Evolutionary conservation across 2,888 invertebrate genomes (phyloP).

Genomic region (Augochlorella aurata): DNA sequence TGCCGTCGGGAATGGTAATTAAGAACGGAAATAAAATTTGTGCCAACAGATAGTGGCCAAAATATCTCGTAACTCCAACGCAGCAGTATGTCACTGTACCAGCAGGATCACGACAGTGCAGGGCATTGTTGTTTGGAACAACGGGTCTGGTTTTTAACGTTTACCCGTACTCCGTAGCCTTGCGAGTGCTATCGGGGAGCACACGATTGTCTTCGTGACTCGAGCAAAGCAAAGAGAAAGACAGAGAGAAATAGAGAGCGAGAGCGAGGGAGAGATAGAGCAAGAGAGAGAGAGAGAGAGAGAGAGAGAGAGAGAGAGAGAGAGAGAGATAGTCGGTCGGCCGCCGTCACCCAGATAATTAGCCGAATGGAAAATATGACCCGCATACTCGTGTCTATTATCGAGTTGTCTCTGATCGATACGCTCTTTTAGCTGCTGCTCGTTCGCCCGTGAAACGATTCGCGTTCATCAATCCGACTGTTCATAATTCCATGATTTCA

Average conservation of each 20-base stretch:
- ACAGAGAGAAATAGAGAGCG: neutral
- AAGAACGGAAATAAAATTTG: neutral
- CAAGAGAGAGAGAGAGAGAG: neutral
- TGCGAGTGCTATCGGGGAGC: neutral
- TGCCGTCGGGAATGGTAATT: neutral
- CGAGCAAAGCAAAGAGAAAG: neutral
- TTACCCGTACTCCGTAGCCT: neutral
- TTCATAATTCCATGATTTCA: constrained; percentile 19
- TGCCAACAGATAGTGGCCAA: neutral
- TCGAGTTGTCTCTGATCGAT: constrained; percentile 59
- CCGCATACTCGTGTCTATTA: constrained; percentile 58
- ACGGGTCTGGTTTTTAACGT: constrained; percentile 1
- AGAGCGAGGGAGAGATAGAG: too few relatives aligned
- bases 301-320: neutral
- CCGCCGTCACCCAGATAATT: constrained; percentile 58
- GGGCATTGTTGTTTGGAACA: constrained; percentile 7
- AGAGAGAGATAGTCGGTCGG: neutral
- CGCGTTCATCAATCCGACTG: constrained; percentile 32
- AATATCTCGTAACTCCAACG: neutral
- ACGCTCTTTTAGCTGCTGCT: constrained; percentile 49
- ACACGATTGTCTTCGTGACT: constrained; percentile 19
- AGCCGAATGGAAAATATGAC: constrained; percentile 66
- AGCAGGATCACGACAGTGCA: neutral
- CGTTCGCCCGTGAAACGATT: constrained; percentile 57
- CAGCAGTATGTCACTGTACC: neutral